A percentile compares a stretch with the other conserved stretches of the same genome.
Evolutionary conservation across 2,888 invertebrate genomes (phyloP).

Genomic region (Scaptomyza cyrtandrae): DNA sequence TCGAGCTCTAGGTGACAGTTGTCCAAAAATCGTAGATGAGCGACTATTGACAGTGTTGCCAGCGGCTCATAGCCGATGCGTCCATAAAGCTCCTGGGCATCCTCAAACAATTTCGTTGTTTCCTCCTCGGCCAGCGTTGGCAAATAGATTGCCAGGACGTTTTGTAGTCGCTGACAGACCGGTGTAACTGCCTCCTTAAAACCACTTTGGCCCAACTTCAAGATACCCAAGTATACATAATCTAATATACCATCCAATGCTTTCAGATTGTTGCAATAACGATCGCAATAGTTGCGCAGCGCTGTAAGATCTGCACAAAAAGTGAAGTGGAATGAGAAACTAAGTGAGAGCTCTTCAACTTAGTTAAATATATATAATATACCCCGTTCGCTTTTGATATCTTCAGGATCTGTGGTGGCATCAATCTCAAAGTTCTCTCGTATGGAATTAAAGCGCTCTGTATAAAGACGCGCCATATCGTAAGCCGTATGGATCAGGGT

Average conservation of each 20-base stretch:
- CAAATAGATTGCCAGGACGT: slow-evolving; percentile 87
- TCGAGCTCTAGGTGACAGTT: slow-evolving; percentile 89
- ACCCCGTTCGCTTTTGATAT: slow-evolving; percentile 87
- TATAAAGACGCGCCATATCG: slow-evolving; percentile 87
- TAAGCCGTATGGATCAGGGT: slow-evolving; percentile 87
- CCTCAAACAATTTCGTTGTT: slow-evolving; percentile 84
- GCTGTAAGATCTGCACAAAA: slow-evolving; percentile 86
- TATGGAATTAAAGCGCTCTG: slow-evolving; percentile 88
- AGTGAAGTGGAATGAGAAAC: not conserved
- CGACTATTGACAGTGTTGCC: slow-evolving; percentile 89
- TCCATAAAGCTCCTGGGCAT: slow-evolving; percentile 86
- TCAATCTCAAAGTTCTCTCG: slow-evolving; percentile 90
- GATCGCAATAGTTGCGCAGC: slow-evolving; percentile 88
- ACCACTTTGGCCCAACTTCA: slow-evolving; percentile 88
- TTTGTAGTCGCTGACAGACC: slow-evolving; percentile 89
- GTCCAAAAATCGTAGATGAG: slow-evolving; percentile 85
- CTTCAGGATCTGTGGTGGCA: slow-evolving; percentile 87
- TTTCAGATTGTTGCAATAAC: slow-evolving; percentile 89
- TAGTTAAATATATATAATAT: slow-evolving; percentile 28
- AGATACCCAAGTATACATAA: slow-evolving; percentile 89
- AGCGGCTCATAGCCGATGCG: slow-evolving; percentile 88
- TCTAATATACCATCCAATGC: slow-evolving; percentile 88
- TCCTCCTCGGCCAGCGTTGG: slow-evolving; percentile 89
- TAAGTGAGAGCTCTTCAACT: no score
- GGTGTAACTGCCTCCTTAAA: slow-evolving; percentile 90